Base-by-base conservation (phyloP, 1,140 invertebrate species). In the Cataglyphis hispanica region DNA sequence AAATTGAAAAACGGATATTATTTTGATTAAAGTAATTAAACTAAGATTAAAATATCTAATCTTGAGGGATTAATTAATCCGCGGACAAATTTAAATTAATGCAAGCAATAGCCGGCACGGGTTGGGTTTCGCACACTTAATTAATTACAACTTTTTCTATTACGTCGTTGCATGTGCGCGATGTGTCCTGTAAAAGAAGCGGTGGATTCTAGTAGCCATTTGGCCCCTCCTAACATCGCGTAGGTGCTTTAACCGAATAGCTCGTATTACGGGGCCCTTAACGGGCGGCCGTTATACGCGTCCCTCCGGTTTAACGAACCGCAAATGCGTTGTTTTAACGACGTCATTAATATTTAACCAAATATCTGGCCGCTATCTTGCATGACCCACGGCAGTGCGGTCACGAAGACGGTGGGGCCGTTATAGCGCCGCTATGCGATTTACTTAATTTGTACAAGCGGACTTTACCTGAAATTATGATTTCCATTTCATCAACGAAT, bases 241-340 rank as follows among this genome's bases (percentile, higher is more conserved):
- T 84, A 87, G 88, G 90, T 91, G 86, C 85, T 91, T 90, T 63
- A 85, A 78, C 74, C 86, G 87, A 91, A 90, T 91, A 85, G 86
- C 91, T 91, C 72, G 89, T 89, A 86, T 85, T 74, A 87, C 83
- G 85, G 81, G 87, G 88, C 85, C 88, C 91, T 93, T 93, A 93
- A 93, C 92, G 88, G 91, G 72, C 85, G 77, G 83, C 87, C 85
- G 89, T 92, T 90, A 90, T 88, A 92, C 92, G 88, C 91, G 91
- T 88, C 93, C 92, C 92, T 90, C 75, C 85, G 89, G 84, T 92
- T 94, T 94, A 95, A 95, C 93, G 93, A 94, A 95, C 94, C 94
- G 93, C 94, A 95, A 95, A 95, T 94, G 94, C 92, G 93, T 94
- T 94, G 93, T 93, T 95, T 94, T 94, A 95, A 95, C 94, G 94